Base-by-base conservation (phyloP, 2,113 vertebrate species). In the Megaceryle torquata region DNA sequence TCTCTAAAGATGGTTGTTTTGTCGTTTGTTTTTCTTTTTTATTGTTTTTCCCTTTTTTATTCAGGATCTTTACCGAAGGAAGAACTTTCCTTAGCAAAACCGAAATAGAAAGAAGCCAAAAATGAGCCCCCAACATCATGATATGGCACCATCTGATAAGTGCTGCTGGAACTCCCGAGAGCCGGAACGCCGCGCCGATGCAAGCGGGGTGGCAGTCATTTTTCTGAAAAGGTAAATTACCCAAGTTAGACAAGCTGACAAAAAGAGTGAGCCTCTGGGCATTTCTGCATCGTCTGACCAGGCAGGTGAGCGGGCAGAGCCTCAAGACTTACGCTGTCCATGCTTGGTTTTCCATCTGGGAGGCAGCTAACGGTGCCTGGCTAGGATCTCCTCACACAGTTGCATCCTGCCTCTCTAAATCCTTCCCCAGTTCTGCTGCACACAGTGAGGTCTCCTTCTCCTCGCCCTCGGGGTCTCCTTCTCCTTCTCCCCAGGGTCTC, bases 91-190 rank as follows among this genome's bases (percentile, higher is more conserved):
- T 17, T 10, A 1, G 10, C 0, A 7, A 54, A 48, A 15, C 10
- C 8, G 13, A 51, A 50, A n/a, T 10, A 44, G 37, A 37, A 84
- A 39, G 17, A 13, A 54, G 70, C 2, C 31, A 24, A 33, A 89
- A 26, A 20, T 14, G 75, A 13, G 18, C 68, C 25, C 59, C 22
- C 5, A 24, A 29, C 4, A 2, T 2, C 11, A 33, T 2, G 21
- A 6, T 15, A 10, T 0, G 2, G 44, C 64, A 3, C 1, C 0
- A 0, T 4, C 44, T 37, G 28, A 1, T 19, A 25, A 10, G 9
- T 2, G 39, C 26, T 54, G 64, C 44, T 89, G 22, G 7, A 35
- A 20, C 41, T 18, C 28, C 19, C 2, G 2, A 31, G 37, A 53
- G 53, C 3, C 33, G 43, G 82, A 18, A n/a, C 11, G 29, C 33